Base-by-base conservation (phyloP, 1,140 invertebrate genomes). In the Heliconius congener region DNA sequence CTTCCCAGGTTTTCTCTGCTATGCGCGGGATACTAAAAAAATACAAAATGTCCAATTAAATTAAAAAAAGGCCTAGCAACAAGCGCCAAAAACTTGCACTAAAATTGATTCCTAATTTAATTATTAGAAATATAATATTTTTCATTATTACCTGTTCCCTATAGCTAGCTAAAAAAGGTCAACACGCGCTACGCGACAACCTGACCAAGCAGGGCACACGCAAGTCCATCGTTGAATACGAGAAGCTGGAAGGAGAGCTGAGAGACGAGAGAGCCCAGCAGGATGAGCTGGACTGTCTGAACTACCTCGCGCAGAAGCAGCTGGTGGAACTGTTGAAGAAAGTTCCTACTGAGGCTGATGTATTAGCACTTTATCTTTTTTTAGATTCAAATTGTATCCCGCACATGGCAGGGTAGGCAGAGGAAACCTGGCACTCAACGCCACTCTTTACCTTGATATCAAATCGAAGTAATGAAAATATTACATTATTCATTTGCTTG, bases 231-330 rank as follows among this genome's bases (percentile, higher is more conserved):
- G 83, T 91, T 23, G 89, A 94, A 19, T 93, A 92, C 50, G 93
- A 94, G 71, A 85, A 91, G 1, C 50, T 93, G 73, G 88, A 94
- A 46, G 78, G 85, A 1, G 82, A 82, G 30, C 72, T 94, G n/a
- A 78, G 91, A 1, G 91, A 94, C 66, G 92, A 94, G 74, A 79
- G 85, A 6, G 91, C 92, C 0, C 93, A 94, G 74, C 90, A 90
- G 30, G 86, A 87, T 0, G 93, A 94, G 74, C 84, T 94, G 46
- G 88, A 93, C 80, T 91, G 91, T 77, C 87, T 94, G 27, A 94
- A 93, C 81, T 93, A 94, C 73, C 82, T 94, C 4, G 91, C 93
- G 1, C 86, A 90, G 77, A 94, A 94, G 75, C 90, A 93, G 50
- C 76, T 94, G 6, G 87, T 88, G 0, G 93, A 93, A 30, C 73